Evolutionary conservation across 1,140 invertebrate species (phyloP).

Genomic region (Formica exsecta): DNA sequence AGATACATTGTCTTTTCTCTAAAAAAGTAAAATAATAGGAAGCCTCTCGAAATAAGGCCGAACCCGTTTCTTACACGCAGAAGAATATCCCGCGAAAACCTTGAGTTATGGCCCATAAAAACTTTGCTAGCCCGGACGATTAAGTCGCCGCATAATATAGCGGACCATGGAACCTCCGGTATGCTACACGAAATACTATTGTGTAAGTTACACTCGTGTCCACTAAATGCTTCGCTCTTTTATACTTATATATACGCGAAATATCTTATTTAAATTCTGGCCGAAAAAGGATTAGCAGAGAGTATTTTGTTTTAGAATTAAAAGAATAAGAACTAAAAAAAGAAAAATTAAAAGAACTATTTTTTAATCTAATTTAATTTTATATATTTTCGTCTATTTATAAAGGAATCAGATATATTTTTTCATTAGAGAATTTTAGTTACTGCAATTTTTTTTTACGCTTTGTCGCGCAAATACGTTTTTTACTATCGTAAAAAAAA

Average conservation of each 20-base stretch:
- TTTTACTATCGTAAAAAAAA: conserved; percentile 6
- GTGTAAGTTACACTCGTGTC: conserved; percentile 37
- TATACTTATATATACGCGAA: not conserved
- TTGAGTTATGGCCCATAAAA: conserved; percentile 82
- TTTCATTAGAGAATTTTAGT: conserved; percentile 37
- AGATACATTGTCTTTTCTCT: not conserved
- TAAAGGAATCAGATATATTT: not conserved
- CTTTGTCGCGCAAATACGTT: no score
- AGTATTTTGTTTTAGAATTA: not conserved
- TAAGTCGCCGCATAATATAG: conserved; percentile 80
- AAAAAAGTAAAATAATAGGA: conserved; percentile 62
- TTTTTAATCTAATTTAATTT: no score
- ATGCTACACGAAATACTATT: not conserved
- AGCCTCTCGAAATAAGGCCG: conserved; percentile 41
- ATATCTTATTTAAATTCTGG: conserved; percentile 54
- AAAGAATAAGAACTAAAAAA: no score
- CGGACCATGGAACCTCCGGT: conserved; percentile 28
- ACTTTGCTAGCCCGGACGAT: conserved; percentile 79
- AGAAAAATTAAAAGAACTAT: no score
- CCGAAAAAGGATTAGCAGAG: not conserved
- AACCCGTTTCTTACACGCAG: conserved; percentile 56
- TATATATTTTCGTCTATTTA: not conserved
- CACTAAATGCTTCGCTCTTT: conserved; percentile 59
- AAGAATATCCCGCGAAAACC: conserved; percentile 78
- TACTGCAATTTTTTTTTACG: not conserved